Evolutionary conservation across 1,140 invertebrate species (phyloP).

Genomic region (Hydropsyche tenuis): DNA sequence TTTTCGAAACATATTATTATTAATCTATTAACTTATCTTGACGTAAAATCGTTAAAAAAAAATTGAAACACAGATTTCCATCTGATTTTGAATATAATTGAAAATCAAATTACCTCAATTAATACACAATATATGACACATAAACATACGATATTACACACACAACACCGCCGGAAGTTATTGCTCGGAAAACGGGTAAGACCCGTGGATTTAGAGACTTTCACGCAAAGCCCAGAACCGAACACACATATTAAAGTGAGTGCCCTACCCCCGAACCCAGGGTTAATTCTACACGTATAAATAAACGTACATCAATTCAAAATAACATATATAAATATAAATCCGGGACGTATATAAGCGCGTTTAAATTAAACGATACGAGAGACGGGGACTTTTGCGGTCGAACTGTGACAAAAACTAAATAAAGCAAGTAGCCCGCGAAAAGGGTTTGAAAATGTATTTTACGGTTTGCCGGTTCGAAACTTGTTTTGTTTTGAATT

Average conservation of each 20-base stretch:
- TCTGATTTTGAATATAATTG: no score
- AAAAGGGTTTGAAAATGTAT: slow-evolving; percentile 20
- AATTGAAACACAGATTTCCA: no score
- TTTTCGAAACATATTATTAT: no score
- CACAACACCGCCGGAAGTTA: not conserved
- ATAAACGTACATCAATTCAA: not conserved
- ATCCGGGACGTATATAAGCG: no score
- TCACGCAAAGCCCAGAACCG: slow-evolving; percentile 13
- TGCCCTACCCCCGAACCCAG: not conserved
- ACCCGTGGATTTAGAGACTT: slow-evolving; percentile 19
- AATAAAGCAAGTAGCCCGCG: slow-evolving; percentile 7
- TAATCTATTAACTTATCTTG: no score
- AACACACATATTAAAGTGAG: slow-evolving; percentile 2
- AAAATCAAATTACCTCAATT: no score
- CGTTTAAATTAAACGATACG: slow-evolving; percentile 20
- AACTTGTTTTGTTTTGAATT: no score
- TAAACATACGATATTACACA: no score
- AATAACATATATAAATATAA: no score
- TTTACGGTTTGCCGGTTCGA: not conserved
- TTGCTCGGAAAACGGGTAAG: slow-evolving; percentile 21
- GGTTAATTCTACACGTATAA: slow-evolving; percentile 1
- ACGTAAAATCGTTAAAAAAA: no score
- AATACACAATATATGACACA: no score
- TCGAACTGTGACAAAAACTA: slow-evolving; percentile 21
- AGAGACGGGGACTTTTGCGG: slow-evolving; percentile 9